phyloP scores from a whole-genome alignment of 2,888 invertebrate genomes.

The Dryobotodes eremita region DNA sequence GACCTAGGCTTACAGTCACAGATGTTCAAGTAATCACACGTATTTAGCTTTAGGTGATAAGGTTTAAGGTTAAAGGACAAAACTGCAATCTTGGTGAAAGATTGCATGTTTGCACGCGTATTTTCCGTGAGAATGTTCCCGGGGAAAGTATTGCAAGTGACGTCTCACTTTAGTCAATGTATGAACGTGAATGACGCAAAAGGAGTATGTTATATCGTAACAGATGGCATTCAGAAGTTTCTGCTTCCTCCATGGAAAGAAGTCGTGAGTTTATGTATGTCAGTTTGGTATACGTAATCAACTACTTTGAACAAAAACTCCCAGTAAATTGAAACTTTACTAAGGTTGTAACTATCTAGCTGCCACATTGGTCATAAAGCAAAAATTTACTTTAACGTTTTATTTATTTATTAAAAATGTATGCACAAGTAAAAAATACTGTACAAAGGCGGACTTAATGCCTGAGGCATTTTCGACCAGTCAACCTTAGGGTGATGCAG shows the following conservation, averaged over 20 bases:
- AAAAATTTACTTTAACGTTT: too few species aligned
- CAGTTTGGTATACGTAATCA: too few species aligned
- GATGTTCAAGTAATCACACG: background rate
- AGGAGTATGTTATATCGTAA: background rate
- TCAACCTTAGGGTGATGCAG: too few species aligned
- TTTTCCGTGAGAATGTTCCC: background rate
- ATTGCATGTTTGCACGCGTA: slow-evolving; percentile 4
- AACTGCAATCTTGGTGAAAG: slow-evolving; percentile 20
- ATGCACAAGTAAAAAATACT: too few species aligned
- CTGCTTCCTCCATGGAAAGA: background rate
- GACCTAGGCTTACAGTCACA: slow-evolving; percentile 4
- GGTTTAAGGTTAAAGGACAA: slow-evolving; percentile 5
- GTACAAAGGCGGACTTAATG: too few species aligned
- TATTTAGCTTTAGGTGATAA: background rate
- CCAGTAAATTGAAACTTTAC: too few species aligned
- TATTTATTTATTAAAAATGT: too few species aligned
- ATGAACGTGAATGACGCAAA: background rate
- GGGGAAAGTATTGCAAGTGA: background rate
- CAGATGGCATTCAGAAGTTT: too few species aligned
- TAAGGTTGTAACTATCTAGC: too few species aligned
- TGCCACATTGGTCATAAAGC: too few species aligned
- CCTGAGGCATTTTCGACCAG: too few species aligned
- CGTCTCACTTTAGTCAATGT: background rate
- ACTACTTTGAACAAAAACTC: too few species aligned
- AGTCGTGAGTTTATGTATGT: background rate